Evolutionary conservation across 2,888 invertebrate genomes (phyloP), one percentile per base, ranked within the genome.

Genomic region (Rotaria socialis): DNA sequence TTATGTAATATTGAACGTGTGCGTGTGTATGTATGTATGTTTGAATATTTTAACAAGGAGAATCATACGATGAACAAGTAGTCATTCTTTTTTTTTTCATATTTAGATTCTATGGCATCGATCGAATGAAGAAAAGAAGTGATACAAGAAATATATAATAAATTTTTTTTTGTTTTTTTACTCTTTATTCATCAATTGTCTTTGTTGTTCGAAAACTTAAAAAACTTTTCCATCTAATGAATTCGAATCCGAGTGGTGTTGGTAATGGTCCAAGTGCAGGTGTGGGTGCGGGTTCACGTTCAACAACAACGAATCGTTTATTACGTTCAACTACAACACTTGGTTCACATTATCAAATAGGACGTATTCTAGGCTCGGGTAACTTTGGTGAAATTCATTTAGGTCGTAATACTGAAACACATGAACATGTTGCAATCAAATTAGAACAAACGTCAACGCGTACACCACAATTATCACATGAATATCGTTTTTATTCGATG

Each of bases 401-500:
- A 19, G 86, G 86, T n/a, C 84, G 84, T 55, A 86, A 86, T 84
- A 67, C 84, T 16, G 85, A 86, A 85, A 88, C 60, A 58, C 86
- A 88, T 74, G 88, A 88, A 85, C 85, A 88, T 85, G 87, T 88
- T 19, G 88, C 88, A 10, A 88, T 88, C 16, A 88, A 88, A 85
- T 84, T 88, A 50, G 86, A 86, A 84, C 84, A 84, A 84, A 67
- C 86, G 19, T 84, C 84, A 52, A 80, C 86, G 22, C 67, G 60
- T 27, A 85, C 58, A 85, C 87, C 84, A 80, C 85, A 52, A 47
- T 60, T 58, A 86, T 24, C n/a, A 84, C 60, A 84, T 85, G 85
- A 84, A 67, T 84, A 56, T 86, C 67, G 58, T 56, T 84, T 67
- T 75, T 74, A 55, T 84, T 93, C 89, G 2, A 92, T 91, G 87